Percentiles rank a stretch among this genome's conserved stretches.
These are phyloP conservation scores for Eristalis arbustorum DNA, from an alignment of 2,888 invertebrate species.

Conservation along the genomic window DNA sequence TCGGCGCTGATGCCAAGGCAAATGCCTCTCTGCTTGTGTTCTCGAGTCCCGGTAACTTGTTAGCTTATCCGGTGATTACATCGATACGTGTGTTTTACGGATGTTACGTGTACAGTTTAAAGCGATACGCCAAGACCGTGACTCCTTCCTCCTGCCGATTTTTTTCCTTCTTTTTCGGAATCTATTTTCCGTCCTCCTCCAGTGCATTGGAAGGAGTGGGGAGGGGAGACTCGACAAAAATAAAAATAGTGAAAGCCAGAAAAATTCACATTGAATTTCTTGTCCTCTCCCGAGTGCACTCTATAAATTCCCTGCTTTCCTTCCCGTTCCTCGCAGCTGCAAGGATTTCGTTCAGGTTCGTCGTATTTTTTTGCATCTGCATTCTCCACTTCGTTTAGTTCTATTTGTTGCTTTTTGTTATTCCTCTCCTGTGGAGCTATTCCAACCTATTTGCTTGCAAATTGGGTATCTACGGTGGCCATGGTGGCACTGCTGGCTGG, in stretches of 20 bases:
- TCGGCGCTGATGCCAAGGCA: constrained; percentile 6
- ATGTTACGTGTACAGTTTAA: constrained; percentile 69
- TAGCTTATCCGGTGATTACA: constrained; percentile 80
- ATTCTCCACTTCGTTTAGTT: not conserved
- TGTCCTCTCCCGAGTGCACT: constrained; percentile 58
- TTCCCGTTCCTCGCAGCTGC: not conserved
- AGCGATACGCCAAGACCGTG: constrained; percentile 43
- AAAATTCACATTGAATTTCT: constrained; percentile 64
- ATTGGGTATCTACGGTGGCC: constrained; percentile 20
- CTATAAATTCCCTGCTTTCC: constrained; percentile 46
- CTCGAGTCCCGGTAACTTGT: constrained; percentile 79
- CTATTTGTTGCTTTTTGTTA: constrained; percentile 4
- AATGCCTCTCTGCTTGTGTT: constrained; percentile 60
- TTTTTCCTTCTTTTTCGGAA: constrained; percentile 28
- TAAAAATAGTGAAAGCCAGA: not conserved
- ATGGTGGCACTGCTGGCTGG: not conserved
- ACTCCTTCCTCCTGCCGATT: not conserved
- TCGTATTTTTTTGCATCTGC: constrained; percentile 2
- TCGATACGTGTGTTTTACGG: constrained; percentile 73
- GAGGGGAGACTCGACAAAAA: no score
- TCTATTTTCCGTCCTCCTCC: constrained; percentile 23
- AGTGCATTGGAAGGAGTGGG: not conserved
- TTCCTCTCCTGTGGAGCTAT: constrained; percentile 3
- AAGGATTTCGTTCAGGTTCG: constrained; percentile 28
- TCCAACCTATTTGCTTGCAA: constrained; percentile 39